Conservation (phyloP, 2,888 invertebrate genomes). For the Sisyra nigra region DNA sequence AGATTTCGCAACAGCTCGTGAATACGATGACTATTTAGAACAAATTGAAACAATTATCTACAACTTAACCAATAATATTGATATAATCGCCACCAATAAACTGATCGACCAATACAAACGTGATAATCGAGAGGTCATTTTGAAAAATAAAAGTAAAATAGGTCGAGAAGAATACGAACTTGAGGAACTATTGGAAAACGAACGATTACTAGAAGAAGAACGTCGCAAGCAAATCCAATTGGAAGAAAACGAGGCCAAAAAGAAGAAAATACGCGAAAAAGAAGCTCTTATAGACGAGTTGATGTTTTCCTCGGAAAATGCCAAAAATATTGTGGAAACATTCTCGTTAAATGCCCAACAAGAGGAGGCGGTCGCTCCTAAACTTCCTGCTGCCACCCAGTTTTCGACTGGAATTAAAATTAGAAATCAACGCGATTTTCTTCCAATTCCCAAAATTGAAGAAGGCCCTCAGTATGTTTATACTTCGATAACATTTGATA, state of each 20-base stretch:
- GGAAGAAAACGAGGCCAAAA: conserved; percentile 53
- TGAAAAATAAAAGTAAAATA: conserved; percentile 61
- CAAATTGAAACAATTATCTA: conserved; percentile 84
- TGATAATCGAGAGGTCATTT: conserved; percentile 72
- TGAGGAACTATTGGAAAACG: conserved; percentile 69
- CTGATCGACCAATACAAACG: conserved; percentile 81
- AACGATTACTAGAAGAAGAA: conserved; percentile 59
- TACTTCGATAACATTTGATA: conserved; percentile 35
- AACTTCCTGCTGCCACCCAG: conserved; percentile 40
- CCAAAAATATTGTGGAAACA: conserved; percentile 69
- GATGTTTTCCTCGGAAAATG: conserved; percentile 83
- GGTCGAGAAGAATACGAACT: conserved; percentile 73
- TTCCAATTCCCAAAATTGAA: conserved; percentile 53
- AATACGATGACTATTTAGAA: conserved; percentile 94
- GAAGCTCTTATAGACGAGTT: conserved; percentile 90
- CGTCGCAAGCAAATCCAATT: conserved; percentile 53
- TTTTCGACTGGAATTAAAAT: conserved; percentile 82
- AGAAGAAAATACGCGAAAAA: conserved; percentile 69
- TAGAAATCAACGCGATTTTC: conserved; percentile 41
- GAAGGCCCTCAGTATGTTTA: conserved; percentile 66
- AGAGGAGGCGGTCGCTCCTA: conserved; percentile 31
- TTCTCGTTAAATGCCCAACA: conserved; percentile 57
- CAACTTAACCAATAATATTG: conserved; percentile 80
- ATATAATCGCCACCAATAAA: conserved; percentile 75
- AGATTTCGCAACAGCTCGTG: conserved; percentile 67